A percentile compares a stretch with the other conserved stretches of the same genome.
Evolutionary conservation across 2,888 invertebrate genomes (phyloP).

Genomic region (Drosophila rellima): DNA sequence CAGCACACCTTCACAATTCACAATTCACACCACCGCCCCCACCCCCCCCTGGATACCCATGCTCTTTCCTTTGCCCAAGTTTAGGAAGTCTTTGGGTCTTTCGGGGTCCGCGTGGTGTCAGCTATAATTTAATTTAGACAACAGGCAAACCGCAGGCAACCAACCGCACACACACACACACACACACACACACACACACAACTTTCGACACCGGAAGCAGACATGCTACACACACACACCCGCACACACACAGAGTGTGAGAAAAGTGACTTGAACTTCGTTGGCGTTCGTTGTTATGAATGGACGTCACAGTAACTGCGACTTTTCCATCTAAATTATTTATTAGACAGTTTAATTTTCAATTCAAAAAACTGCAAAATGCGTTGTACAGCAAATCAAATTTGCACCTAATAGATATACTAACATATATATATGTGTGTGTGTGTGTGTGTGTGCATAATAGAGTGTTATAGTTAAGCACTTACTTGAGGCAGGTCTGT

Average conservation of each 20-base stretch:
- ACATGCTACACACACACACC: slow-evolving; percentile 18
- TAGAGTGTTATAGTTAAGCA: neutral
- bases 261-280: slow-evolving; percentile 37
- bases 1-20: neutral
- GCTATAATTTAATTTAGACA: slow-evolving; percentile 71
- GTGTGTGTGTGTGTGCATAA: slow-evolving; percentile 6
- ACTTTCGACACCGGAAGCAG: slow-evolving; percentile 39
- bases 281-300: slow-evolving; percentile 37
- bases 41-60: neutral
- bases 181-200: slow-evolving; percentile 9
- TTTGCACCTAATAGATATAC: slow-evolving; percentile 24
- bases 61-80: neutral
- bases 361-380: slow-evolving; percentile 52
- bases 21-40: too few relatives aligned
- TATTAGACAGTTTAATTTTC: slow-evolving; percentile 66
- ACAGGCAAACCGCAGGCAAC: slow-evolving; percentile 55
- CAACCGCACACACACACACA: slow-evolving; percentile 15
- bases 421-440: slow-evolving; percentile 5
- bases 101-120: slow-evolving; percentile 48
- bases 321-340: slow-evolving; percentile 55
- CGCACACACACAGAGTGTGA: neutral
- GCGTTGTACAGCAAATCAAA: slow-evolving; percentile 41
- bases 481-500: slow-evolving; percentile 2
- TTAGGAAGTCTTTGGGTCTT: neutral
- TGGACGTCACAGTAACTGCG: slow-evolving; percentile 40